Evolutionary conservation across 2,888 invertebrate genomes (phyloP).

Genomic region (Aphidoletes aphidimyza): DNA sequence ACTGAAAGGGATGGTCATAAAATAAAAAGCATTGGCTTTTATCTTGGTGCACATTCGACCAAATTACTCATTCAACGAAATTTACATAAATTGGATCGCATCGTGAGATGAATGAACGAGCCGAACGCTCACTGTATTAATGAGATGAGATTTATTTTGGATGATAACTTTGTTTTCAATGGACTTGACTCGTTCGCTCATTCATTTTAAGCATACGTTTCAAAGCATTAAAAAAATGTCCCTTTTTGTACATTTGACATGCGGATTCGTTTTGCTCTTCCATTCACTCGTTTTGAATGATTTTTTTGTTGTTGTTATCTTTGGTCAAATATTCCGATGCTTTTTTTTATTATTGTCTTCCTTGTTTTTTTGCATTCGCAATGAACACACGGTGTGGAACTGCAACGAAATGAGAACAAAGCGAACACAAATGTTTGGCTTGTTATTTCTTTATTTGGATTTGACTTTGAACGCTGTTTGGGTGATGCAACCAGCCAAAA

Average conservation of each 20-base stretch:
- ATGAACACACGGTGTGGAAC: background rate
- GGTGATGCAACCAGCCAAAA: background rate
- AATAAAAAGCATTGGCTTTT: conserved; percentile 33
- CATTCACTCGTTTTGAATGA: background rate
- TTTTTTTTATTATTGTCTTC: background rate
- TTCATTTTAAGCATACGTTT: background rate
- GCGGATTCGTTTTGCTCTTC: background rate
- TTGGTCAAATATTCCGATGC: background rate
- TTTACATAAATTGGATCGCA: conserved; percentile 34
- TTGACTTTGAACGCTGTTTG: background rate
- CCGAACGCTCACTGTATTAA: conserved; percentile 1
- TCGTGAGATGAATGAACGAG: background rate
- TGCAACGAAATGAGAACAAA: background rate
- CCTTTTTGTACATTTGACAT: background rate
- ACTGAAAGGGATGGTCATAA: conserved; percentile 19
- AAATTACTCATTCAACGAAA: conserved; percentile 52
- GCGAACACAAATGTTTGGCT: background rate
- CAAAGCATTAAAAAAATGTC: background rate
- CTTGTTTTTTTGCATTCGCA: background rate
- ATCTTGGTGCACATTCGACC: background rate
- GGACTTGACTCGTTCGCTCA: background rate
- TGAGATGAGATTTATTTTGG: conserved; percentile 52
- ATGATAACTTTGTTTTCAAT: conserved; percentile 50
- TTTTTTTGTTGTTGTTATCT: background rate
- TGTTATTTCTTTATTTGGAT: background rate